Base-by-base conservation (phyloP, 2,113 vertebrate species). In the Euleptes europaea region DNA sequence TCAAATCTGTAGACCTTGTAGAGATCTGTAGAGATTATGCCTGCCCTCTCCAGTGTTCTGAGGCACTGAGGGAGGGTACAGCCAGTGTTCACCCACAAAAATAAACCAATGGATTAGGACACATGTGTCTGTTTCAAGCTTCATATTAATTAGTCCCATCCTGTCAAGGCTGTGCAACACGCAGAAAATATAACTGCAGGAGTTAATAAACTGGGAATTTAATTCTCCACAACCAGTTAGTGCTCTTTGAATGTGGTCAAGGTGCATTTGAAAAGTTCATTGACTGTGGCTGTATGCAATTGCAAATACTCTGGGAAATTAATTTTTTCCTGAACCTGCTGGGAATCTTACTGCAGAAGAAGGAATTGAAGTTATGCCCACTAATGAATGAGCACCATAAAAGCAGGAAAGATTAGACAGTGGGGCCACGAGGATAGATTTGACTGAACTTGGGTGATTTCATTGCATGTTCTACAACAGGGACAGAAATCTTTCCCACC, bases 381-480 rank as follows among this genome's bases (percentile, higher is more conserved):
- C 54, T 76, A 69, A 84, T 77, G 35, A 77, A 69, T 70, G 74
- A 84, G 44, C 14, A 57, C 60, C 84, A 72, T 57, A 85, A 79
- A 85, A 17, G 38, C 67, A 79, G 38, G 14, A 78, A 13, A 60
- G 49, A 13, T 84, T 70, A 33, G 66, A 33, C 26, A 60, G 9
- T 72, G 40, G 23, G 15, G 13, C 26, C 49, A 33, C 35, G 60
- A 54, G 54, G 38, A 31, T 72, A 47, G 3, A 84, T 38, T 84
- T 44, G 11, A 57, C 35, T 78, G 47, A 78, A 78, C 10, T 54
- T 33, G 70, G 17, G 9, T 70, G 33, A 13, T 69, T 23, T 72
- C 1, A 33, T 15, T 70, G 51, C 44, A 47, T 71, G 66, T 78
- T 85, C 21, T 54, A 31, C 57, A 3, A 3, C 10, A 40, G 44